phyloP scores from a whole-genome alignment of 2,888 invertebrate species.

The Adelognathus sp. region DNA sequence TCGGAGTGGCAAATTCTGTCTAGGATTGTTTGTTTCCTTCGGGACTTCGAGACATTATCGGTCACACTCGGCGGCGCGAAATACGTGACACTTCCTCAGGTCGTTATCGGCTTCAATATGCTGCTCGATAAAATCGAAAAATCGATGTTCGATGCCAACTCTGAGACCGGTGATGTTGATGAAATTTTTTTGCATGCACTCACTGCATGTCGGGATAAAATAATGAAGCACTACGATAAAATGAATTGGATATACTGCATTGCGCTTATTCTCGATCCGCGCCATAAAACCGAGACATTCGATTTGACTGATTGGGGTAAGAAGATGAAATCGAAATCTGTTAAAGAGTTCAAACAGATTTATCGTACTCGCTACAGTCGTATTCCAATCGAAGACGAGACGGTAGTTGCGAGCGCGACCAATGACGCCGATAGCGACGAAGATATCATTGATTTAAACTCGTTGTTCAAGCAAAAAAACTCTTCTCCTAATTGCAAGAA shows the following conservation, averaged over 20 bases:
- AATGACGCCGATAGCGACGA: background rate
- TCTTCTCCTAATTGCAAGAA: background rate
- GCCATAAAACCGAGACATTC: constrained; percentile 61
- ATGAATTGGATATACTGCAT: constrained; percentile 61
- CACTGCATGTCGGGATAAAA: constrained; percentile 24
- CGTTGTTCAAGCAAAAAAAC: background rate
- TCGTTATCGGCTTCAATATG: constrained; percentile 40
- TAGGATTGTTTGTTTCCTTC: background rate
- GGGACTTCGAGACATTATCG: constrained; percentile 37
- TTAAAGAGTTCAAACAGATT: constrained; percentile 26
- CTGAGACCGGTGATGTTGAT: background rate
- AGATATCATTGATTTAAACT: constrained; percentile 17
- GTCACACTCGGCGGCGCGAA: constrained; percentile 35
- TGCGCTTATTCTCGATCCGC: constrained; percentile 60
- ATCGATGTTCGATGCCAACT: background rate
- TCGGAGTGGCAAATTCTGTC: constrained; percentile 1
- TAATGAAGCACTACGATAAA: constrained; percentile 47
- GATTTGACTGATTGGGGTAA: constrained; percentile 48
- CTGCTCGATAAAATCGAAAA: constrained; percentile 42
- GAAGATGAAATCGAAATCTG: constrained; percentile 27
- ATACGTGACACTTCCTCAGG: constrained; percentile 34
- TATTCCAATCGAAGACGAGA: background rate
- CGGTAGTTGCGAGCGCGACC: background rate
- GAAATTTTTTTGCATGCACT: constrained; percentile 39
- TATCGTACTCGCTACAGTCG: constrained; percentile 8